Conservation (phyloP, 2,113 vertebrate genomes). For the Electrona antarctica region DNA sequence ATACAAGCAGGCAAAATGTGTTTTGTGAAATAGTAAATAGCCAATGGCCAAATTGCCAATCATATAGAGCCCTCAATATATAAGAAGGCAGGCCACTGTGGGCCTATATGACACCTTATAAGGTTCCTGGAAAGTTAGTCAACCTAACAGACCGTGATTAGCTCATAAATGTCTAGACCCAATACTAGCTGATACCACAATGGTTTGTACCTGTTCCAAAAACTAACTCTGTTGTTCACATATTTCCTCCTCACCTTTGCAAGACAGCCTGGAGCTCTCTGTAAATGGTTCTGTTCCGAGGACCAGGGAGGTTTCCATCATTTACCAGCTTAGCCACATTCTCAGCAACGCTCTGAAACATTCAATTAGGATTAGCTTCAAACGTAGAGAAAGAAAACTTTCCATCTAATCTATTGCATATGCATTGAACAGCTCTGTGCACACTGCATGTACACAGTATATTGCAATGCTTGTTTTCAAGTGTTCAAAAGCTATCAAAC, state of each 20-base stretch:
- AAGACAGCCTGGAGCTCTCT: slow-evolving; percentile 74
- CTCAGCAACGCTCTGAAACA: slow-evolving; percentile 70
- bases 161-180: too few species aligned
- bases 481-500: neutral
- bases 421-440: neutral
- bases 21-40: neutral
- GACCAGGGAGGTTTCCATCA: slow-evolving; percentile 46
- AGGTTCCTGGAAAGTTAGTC: neutral
- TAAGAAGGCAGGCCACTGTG: neutral
- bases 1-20: neutral
- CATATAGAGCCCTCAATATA: neutral
- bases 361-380: slow-evolving; percentile 9
- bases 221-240: neutral
- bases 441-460: neutral
- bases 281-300: slow-evolving; percentile 60
- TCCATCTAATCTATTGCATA: too few species aligned
- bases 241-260: slow-evolving; percentile 68
- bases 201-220: too few species aligned
- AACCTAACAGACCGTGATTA: too few species aligned
- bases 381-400: neutral
- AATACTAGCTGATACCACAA: too few species aligned
- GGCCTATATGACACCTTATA: neutral
- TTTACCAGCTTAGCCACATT: slow-evolving; percentile 30
- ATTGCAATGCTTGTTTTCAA: neutral
- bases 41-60: neutral